A percentile compares a stretch with the other conserved stretches of the same genome.
Conservation (phyloP, 2,797 vertebrate species). For the Hafferia zeledoni region DNA sequence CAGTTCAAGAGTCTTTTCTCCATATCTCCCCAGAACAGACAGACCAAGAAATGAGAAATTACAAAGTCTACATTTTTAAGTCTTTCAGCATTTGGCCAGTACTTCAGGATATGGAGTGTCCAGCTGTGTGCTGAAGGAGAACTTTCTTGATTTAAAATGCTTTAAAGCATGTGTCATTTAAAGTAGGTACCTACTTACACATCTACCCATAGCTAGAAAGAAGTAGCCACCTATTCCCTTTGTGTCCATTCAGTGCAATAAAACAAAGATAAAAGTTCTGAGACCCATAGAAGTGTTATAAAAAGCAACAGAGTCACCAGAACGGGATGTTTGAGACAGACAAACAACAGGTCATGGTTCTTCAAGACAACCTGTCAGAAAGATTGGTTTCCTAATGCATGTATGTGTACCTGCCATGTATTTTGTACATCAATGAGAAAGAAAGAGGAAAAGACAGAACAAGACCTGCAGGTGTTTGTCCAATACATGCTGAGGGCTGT, state of each 20-base stretch:
- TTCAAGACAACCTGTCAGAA: neutral
- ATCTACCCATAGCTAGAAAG: neutral
- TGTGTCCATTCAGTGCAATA: neutral
- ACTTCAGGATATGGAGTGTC: neutral
- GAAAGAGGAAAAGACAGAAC: neutral
- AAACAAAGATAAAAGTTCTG: neutral
- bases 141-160: neutral
- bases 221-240: neutral
- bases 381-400: neutral
- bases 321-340: neutral
- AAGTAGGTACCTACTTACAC: neutral
- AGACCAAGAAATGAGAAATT: neutral
- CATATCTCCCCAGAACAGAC: neutral
- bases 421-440: neutral
- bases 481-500: neutral
- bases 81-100: neutral
- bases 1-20: neutral
- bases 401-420: no score
- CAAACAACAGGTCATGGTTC: neutral
- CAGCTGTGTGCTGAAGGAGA: neutral
- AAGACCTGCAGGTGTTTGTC: neutral
- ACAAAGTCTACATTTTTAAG: neutral
- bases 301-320: neutral
- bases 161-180: neutral
- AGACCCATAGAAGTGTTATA: neutral